phyloP scores from a whole-genome alignment of 2,888 invertebrate species.

The Apantesis nais region DNA sequence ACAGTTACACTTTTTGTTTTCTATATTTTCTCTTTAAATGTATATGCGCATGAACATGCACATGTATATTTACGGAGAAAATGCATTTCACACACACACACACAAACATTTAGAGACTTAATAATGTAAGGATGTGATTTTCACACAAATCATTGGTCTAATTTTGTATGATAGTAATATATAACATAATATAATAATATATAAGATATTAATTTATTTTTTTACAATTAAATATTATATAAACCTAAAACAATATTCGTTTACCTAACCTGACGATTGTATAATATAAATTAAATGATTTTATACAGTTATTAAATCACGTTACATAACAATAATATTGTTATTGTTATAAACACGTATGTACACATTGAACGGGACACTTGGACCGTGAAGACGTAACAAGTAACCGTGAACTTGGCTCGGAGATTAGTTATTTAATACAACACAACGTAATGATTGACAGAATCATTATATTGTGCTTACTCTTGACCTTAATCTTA shows the following conservation, averaged over 20 bases:
- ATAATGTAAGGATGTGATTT: too few species aligned
- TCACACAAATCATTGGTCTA: too few species aligned
- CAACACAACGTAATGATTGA: conserved; percentile 50
- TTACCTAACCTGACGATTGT: background rate
- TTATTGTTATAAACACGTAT: conserved; percentile 12
- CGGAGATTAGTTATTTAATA: conserved; percentile 42
- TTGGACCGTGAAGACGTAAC: conserved; percentile 35
- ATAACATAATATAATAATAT: too few species aligned
- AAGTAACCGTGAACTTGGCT: conserved; percentile 47
- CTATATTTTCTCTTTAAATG: background rate
- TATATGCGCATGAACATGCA: too few species aligned
- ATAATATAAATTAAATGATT: background rate
- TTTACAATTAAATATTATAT: too few species aligned
- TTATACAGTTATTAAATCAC: background rate
- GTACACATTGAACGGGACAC: conserved; percentile 28
- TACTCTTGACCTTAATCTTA: conserved; percentile 40
- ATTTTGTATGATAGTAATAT: too few species aligned
- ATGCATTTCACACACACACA: too few species aligned
- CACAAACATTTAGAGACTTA: too few species aligned
- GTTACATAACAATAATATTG: conserved; percentile 1
- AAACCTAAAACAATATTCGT: too few species aligned
- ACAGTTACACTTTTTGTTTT: background rate
- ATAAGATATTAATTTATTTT: too few species aligned
- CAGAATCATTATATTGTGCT: conserved; percentile 43
- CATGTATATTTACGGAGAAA: too few species aligned